Evolutionary conservation across 1,140 invertebrate genomes (phyloP).

Genomic region (Pseudomyrmex sp.): DNA sequence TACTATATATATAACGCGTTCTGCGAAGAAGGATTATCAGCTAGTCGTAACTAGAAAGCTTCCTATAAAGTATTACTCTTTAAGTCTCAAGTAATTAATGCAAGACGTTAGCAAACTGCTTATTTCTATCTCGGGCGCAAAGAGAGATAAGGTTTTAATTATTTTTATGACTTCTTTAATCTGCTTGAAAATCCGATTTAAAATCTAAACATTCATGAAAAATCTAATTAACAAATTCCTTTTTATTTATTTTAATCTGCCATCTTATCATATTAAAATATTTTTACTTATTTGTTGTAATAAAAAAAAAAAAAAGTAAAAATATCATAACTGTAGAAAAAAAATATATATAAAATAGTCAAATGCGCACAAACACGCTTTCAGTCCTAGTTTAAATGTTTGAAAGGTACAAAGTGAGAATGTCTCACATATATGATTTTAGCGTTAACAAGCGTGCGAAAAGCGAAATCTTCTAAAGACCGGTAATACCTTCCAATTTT

Average conservation of each 20-base stretch:
- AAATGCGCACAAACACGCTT: not conserved
- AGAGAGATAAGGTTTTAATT: slow-evolving; percentile 16
- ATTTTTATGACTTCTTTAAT: not conserved
- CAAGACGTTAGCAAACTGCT: not conserved
- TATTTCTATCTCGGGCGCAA: not conserved
- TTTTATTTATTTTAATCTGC: too few relatives aligned
- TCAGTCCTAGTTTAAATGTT: not conserved
- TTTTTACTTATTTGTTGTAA: not conserved
- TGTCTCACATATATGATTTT: not conserved
- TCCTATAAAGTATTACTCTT: not conserved
- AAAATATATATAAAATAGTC: not conserved
- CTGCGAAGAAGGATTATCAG: slow-evolving; percentile 1
- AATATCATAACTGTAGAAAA: not conserved
- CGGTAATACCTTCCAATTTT: not conserved
- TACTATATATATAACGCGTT: not conserved
- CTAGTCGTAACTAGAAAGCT: slow-evolving; percentile 20
- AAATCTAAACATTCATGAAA: not conserved
- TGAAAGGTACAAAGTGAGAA: not conserved
- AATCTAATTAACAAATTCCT: not conserved
- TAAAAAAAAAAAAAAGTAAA: not conserved
- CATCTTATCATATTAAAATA: not conserved
- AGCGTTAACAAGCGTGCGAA: not conserved
- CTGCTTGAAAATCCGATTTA: not conserved
- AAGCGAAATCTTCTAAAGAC: not conserved
- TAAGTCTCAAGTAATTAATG: slow-evolving; percentile 20